Conservation (phyloP, 2,113 vertebrate genomes). For the Colinus virginianus region DNA sequence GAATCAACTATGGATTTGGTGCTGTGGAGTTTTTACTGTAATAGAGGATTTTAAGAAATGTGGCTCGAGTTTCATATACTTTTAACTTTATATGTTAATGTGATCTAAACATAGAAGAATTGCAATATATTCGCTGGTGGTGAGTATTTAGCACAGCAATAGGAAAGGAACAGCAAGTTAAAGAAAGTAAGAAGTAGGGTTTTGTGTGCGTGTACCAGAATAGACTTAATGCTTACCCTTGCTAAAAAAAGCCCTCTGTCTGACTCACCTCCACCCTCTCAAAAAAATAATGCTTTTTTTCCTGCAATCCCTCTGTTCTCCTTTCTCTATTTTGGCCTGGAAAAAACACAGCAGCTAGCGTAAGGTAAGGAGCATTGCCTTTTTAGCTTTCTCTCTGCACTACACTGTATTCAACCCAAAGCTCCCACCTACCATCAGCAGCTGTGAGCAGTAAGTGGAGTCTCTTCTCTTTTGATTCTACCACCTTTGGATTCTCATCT, state of each 20-base stretch:
- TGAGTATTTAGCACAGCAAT: neutral
- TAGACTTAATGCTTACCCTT: neutral
- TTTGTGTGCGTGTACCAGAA: neutral
- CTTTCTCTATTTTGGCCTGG: neutral
- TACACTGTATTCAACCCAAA: neutral
- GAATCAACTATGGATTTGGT: neutral
- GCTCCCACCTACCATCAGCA: neutral
- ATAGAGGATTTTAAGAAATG: neutral
- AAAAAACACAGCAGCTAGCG: neutral
- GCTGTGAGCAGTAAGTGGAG: neutral
- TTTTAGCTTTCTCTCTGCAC: neutral
- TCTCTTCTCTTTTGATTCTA: neutral
- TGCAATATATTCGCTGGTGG: accelerated
- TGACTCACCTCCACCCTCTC: neutral
- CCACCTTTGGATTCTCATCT: neutral
- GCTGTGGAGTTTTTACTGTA: neutral
- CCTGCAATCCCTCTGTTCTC: neutral
- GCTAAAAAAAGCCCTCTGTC: neutral
- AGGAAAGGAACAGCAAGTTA: neutral
- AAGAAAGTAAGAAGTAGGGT: neutral
- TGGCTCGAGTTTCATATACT: neutral
- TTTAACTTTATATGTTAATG: neutral
- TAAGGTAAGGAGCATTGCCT: neutral
- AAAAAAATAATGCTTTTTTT: neutral
- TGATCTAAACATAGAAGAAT: neutral